Evolutionary conservation across 2,797 vertebrate genomes (phyloP), one percentile per base, ranked within the genome.

Genomic region (Rhadinocentrus ornatus): DNA sequence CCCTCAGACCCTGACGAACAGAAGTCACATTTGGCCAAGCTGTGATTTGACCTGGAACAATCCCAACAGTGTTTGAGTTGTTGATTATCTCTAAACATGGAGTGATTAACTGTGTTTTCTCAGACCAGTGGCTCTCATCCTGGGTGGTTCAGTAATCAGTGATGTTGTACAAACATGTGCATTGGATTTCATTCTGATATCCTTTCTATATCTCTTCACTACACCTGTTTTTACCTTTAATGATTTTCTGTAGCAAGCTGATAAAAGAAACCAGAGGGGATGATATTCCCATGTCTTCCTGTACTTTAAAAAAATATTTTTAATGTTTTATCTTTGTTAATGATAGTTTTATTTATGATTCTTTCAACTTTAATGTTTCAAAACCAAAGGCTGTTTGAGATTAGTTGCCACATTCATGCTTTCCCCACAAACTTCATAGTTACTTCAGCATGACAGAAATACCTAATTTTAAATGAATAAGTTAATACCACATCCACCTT

Each of bases 401-500:
- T 48, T 22, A 22, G 46, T 22, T 1, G 3, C 35, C 53, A 22
- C 31, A 44, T 8, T 66, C 63, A 44, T 7, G 44, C 57, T 41
- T 70, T 48, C 54, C 32, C 32, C 20, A 24, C 31, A 35, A 22
- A 46, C 2, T 46, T 60, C 22, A 48, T 16, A n/a, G 9, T 66
- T 55, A 57, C 32, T 66, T 72, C 61, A 39, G 27, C 15, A 9
- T 56, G 34, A 46, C 13, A 58, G 15, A 53, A 54, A 52, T 1
- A 46, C 26, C 48, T 62, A 13, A 68, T 27, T 39, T 52, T 32
- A 56, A 54, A 69, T 65, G 66, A 70, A 64, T 64, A 34, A 48
- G 12, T 73, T 70, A 62, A 77, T 44, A 20, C 68, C 65, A 52
- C 54, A 6, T 32, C 32, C 44, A 61, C 59, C 26, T 54, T 62